Conservation (phyloP, 64 coral and sea anemone genomes). For the Cladopsammia gracilis region DNA sequence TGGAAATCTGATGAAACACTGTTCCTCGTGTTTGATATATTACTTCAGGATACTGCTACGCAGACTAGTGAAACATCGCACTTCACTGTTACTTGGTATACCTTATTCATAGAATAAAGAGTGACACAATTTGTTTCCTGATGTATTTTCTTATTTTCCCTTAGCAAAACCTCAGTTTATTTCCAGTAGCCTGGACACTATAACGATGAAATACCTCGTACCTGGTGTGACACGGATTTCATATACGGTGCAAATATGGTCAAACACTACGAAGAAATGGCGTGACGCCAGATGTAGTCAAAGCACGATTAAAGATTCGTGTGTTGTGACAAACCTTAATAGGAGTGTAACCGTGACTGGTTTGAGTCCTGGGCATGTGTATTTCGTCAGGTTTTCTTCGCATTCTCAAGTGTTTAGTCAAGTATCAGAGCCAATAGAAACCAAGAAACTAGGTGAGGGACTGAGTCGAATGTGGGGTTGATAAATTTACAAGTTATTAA, state of each 20-base stretch:
- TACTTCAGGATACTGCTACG: too few relatives aligned
- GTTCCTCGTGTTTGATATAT: too few relatives aligned
- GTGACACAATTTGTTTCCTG: neutral
- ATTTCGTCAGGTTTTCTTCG: slow-evolving; percentile 5
- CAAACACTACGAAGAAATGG: slow-evolving; percentile 23
- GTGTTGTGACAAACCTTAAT: neutral
- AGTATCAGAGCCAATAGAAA: slow-evolving; percentile 9
- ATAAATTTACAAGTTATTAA: too few relatives aligned
- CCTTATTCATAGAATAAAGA: too few relatives aligned
- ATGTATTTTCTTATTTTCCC: neutral
- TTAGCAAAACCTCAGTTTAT: slow-evolving; percentile 1
- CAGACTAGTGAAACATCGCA: too few relatives aligned
- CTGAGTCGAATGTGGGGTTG: too few relatives aligned
- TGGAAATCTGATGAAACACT: too few relatives aligned
- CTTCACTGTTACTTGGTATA: too few relatives aligned
- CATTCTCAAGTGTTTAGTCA: neutral
- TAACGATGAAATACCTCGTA: neutral
- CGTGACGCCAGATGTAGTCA: neutral
- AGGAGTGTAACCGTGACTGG: neutral
- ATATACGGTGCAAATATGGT: slow-evolving; percentile 26
- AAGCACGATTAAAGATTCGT: neutral
- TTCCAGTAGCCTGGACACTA: slow-evolving; percentile 15
- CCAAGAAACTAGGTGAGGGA: slow-evolving; percentile 1
- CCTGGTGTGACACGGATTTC: neutral
- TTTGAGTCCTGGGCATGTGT: slow-evolving; percentile 16